Percentiles rank a stretch among this genome's conserved stretches.
Conservation (phyloP, 1,140 invertebrate genomes). For the Drosophila jambulina region DNA sequence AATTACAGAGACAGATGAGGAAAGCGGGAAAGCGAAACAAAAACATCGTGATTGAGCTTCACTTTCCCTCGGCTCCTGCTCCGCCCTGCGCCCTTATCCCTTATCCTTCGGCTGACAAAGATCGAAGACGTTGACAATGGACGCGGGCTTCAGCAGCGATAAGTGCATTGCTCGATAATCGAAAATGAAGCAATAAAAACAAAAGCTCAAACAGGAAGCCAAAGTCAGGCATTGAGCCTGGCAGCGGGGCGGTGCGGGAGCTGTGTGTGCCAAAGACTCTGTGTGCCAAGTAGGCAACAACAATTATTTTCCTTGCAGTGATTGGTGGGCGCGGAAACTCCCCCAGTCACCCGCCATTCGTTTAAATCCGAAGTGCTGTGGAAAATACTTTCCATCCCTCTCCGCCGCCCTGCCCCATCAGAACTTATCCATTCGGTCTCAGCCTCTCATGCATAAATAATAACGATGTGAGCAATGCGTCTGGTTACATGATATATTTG, state of each 20-base stretch:
- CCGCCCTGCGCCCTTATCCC: not conserved
- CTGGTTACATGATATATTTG: slow-evolving; percentile 50
- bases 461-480: slow-evolving; percentile 63
- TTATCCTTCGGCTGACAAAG: slow-evolving; percentile 50
- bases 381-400: slow-evolving; percentile 6
- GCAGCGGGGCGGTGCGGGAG: slow-evolving; percentile 2
- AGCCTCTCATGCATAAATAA: slow-evolving; percentile 60
- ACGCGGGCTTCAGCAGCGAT: slow-evolving; percentile 55
- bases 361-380: slow-evolving; percentile 38
- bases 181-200: slow-evolving; percentile 78
- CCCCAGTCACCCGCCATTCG: not conserved
- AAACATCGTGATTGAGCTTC: slow-evolving; percentile 59
- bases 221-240: slow-evolving; percentile 36
- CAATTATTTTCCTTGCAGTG: slow-evolving; percentile 58
- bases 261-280: slow-evolving; percentile 16
- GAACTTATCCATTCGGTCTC: slow-evolving; percentile 15
- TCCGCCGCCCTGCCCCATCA: not conserved
- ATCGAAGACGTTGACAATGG: slow-evolving; percentile 75
- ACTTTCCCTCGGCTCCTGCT: slow-evolving; percentile 9
- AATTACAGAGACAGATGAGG: slow-evolving; percentile 68
- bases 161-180: slow-evolving; percentile 77
- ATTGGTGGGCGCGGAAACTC: slow-evolving; percentile 26
- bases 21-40: slow-evolving; percentile 16
- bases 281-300: slow-evolving; percentile 52
- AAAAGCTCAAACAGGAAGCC: slow-evolving; percentile 58